phyloP scores from a whole-genome alignment of 2,113 vertebrate species.

The Cavia aperea region DNA sequence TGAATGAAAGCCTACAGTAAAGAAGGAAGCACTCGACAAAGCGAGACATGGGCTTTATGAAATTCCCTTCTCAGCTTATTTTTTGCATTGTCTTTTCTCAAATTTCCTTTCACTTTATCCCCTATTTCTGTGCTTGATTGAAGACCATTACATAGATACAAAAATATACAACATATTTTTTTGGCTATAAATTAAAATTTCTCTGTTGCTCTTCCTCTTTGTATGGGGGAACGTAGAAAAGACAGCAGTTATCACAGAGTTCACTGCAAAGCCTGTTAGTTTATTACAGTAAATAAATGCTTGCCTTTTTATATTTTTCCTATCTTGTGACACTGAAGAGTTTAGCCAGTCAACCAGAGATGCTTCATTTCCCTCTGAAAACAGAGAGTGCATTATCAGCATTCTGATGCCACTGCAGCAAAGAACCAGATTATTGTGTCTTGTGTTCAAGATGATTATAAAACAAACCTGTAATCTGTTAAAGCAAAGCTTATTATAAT shows the following conservation, averaged over 20 bases:
- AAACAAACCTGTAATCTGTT: not conserved
- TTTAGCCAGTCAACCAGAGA: conserved; percentile 31
- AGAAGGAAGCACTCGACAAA: not conserved
- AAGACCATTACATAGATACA: conserved; percentile 12
- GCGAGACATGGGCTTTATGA: conserved; percentile 1
- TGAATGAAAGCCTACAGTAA: conserved; percentile 15
- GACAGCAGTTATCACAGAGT: not conserved
- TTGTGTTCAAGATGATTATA: not conserved
- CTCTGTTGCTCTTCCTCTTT: not conserved
- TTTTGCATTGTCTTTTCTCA: not conserved
- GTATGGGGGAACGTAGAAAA: not conserved
- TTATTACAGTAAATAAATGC: conserved; percentile 16
- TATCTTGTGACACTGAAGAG: not conserved
- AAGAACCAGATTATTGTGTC: not conserved
- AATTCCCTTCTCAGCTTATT: conserved; percentile 4
- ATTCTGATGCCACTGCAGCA: not conserved
- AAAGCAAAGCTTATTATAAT: not conserved
- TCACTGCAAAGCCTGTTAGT: not conserved
- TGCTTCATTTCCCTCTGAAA: not conserved
- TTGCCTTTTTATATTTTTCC: conserved; percentile 27
- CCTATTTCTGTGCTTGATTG: conserved; percentile 22
- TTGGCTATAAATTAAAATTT: not conserved
- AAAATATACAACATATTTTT: not conserved
- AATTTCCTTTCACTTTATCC: conserved; percentile 24
- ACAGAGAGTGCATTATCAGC: not conserved